Conservation (phyloP, 1,140 invertebrate species). For the Achroia grisella region DNA sequence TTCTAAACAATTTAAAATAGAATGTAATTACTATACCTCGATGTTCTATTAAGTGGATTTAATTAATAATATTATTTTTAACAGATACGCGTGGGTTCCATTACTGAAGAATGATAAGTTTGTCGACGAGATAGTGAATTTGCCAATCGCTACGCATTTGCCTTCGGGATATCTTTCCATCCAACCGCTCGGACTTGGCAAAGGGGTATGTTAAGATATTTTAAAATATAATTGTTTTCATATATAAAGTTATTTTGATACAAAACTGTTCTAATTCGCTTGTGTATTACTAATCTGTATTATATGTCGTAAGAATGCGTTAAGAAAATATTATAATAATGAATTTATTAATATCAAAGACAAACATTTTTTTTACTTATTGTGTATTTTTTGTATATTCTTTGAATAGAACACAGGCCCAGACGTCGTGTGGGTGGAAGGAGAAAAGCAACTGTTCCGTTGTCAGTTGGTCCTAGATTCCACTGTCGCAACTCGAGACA, state of each 20-base stretch:
- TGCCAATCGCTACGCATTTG: slow-evolving; percentile 89
- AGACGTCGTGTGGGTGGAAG: slow-evolving; percentile 94
- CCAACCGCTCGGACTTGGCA: slow-evolving; percentile 90
- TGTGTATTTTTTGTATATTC: slow-evolving; percentile 5
- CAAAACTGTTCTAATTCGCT: too few species aligned
- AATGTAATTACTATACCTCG: too few species aligned
- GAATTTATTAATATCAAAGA: too few species aligned
- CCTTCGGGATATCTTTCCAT: slow-evolving; percentile 91
- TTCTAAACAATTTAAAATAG: too few species aligned
- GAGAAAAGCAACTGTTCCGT: slow-evolving; percentile 88
- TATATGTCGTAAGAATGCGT: too few species aligned
- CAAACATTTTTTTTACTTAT: too few species aligned
- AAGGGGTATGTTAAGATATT: slow-evolving; percentile 81
- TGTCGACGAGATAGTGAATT: slow-evolving; percentile 83
- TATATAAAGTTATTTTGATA: too few species aligned
- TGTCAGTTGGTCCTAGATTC: slow-evolving; percentile 89
- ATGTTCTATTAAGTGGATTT: too few species aligned
- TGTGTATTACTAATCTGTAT: too few species aligned
- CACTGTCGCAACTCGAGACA: slow-evolving; percentile 89
- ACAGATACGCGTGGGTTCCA: slow-evolving; percentile 89
- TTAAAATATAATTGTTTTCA: too few species aligned
- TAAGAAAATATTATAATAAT: too few species aligned
- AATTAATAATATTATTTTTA: slow-evolving; percentile 7
- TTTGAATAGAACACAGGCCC: slow-evolving; percentile 86
- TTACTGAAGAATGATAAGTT: slow-evolving; percentile 87